Percentiles rank a stretch among this genome's conserved stretches.
Conservation (phyloP, 2,797 vertebrate genomes). For the Crypturellus tataupa region DNA sequence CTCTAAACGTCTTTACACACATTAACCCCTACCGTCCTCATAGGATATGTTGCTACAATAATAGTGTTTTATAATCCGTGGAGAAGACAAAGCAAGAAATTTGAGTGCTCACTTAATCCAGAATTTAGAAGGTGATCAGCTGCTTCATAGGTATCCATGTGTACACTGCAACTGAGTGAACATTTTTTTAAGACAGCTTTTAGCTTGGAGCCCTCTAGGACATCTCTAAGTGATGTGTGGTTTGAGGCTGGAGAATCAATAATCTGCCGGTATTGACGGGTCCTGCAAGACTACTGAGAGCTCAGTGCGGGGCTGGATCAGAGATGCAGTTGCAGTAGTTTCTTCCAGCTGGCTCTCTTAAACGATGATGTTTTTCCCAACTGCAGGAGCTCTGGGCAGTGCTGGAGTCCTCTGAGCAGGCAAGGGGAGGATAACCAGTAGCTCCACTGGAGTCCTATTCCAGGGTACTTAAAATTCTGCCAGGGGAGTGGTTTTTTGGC, state of each 20-base stretch:
- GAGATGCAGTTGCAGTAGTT: neutral
- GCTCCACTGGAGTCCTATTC: rapidly evolving
- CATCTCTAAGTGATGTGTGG: neutral
- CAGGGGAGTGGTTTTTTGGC: rapidly evolving
- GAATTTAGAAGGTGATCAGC: neutral
- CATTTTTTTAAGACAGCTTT: neutral
- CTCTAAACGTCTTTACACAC: constrained; percentile 8
- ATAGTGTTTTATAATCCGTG: neutral
- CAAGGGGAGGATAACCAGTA: neutral
- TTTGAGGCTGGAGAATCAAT: neutral
- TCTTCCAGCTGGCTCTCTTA: neutral
- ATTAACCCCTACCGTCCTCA: neutral
- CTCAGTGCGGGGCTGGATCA: rapidly evolving
- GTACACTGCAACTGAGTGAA: neutral
- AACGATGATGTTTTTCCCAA: neutral
- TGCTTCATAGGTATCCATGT: rapidly evolving
- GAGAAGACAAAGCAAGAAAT: neutral
- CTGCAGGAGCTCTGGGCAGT: neutral
- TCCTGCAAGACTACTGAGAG: rapidly evolving
- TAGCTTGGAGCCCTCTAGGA: neutral
- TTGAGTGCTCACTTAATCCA: neutral
- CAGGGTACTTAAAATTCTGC: neutral
- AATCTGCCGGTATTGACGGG: rapidly evolving
- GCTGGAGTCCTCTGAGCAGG: neutral
- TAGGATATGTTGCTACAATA: neutral